Evolutionary conservation across 2,113 vertebrate species (phyloP).

Genomic region (Alosa alosa): DNA sequence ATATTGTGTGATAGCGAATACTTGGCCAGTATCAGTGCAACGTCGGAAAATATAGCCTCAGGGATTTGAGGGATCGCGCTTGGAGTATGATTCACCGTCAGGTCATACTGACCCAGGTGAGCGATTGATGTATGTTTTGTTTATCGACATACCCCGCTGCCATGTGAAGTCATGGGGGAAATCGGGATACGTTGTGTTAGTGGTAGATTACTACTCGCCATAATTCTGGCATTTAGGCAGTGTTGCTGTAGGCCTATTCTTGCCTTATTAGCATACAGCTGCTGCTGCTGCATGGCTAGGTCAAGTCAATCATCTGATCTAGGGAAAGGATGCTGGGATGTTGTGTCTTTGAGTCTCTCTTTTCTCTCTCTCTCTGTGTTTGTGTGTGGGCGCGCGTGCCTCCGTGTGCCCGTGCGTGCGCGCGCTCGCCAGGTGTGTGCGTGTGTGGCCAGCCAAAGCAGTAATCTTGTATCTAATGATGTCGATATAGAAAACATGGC

Average conservation of each 20-base stretch:
- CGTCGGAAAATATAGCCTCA: constrained; percentile 33
- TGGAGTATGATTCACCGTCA: constrained; percentile 57
- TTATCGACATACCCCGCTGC: not conserved
- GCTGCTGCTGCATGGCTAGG: not conserved
- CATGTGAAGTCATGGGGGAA: not conserved
- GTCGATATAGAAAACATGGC: too few relatives aligned
- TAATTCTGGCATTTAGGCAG: not conserved
- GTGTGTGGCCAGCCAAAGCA: not conserved
- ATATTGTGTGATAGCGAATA: not conserved
- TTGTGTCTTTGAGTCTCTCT: constrained; percentile 29
- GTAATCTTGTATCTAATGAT: too few relatives aligned
- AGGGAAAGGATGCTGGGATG: not conserved
- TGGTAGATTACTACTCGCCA: not conserved
- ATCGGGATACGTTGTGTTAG: not conserved
- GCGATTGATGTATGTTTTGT: not conserved
- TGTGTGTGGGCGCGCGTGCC: not conserved
- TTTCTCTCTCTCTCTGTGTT: constrained; percentile 7
- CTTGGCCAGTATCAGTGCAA: constrained; percentile 11
- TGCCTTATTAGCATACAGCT: constrained; percentile 2
- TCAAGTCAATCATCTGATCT: not conserved
- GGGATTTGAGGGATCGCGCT: constrained; percentile 31
- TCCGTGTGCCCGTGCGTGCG: not conserved
- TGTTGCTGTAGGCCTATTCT: not conserved
- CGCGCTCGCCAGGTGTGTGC: not conserved
- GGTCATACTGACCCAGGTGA: constrained; percentile 57